Conservation (phyloP, 2,113 vertebrate species). For the Neoarius graeffei region DNA sequence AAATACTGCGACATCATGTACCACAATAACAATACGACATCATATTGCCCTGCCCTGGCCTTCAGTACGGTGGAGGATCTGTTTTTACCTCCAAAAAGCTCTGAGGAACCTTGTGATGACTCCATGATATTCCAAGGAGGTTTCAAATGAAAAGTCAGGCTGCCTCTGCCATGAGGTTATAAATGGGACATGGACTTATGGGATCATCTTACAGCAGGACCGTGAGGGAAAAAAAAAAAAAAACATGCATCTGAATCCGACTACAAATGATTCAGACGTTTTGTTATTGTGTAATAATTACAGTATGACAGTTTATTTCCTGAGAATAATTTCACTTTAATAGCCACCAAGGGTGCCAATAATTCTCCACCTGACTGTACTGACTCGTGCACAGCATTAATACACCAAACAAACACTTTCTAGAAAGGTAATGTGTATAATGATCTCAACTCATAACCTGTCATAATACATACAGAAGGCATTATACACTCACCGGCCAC, state of each 20-base stretch:
- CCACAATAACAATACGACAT: not conserved
- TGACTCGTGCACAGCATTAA: not conserved
- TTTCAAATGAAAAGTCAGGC: not conserved
- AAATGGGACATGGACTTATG: not conserved
- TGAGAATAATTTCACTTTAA: not conserved
- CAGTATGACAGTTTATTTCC: not conserved
- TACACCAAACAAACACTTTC: not conserved
- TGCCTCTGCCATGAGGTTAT: constrained; percentile 2
- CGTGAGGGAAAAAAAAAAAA: too few relatives aligned
- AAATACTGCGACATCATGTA: not conserved
- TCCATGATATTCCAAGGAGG: not conserved
- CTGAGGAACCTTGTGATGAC: not conserved
- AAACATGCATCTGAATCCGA: not conserved
- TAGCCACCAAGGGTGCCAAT: not conserved
- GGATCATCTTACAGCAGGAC: not conserved
- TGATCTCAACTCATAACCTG: not conserved
- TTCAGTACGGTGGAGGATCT: too few relatives aligned
- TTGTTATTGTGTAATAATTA: not conserved
- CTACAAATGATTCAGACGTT: not conserved
- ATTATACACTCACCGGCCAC: not conserved
- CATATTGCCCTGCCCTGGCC: too few relatives aligned
- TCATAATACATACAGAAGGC: not conserved
- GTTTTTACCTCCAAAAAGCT: not conserved
- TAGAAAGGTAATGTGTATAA: not conserved
- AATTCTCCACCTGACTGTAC: not conserved